Evolutionary conservation across 2,797 vertebrate species (phyloP).

Genomic region (Sebastes diaconus): DNA sequence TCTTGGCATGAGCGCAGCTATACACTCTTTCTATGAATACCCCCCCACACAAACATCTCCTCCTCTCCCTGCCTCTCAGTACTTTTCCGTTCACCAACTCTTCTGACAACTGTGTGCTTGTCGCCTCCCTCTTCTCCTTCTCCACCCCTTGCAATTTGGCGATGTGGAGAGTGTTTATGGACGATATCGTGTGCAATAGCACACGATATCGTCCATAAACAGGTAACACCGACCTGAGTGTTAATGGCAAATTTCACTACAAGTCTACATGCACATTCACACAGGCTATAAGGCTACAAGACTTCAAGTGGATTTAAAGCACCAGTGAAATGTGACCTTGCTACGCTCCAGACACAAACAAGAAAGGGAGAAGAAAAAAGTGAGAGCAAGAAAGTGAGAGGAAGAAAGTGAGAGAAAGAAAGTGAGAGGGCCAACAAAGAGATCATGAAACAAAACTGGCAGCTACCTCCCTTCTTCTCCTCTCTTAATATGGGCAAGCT

Average conservation of each 20-base stretch:
- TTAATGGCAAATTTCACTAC: neutral
- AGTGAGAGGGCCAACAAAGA: neutral
- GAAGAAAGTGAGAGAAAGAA: neutral
- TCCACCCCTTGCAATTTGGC: neutral
- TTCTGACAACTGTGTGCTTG: conserved; percentile 3
- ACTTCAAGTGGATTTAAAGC: neutral
- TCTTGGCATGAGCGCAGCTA: neutral
- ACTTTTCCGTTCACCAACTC: conserved; percentile 58
- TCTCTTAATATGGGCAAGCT: neutral
- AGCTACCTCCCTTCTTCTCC: neutral
- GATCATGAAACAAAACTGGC: neutral
- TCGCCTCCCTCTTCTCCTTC: neutral
- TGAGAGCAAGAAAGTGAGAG: neutral
- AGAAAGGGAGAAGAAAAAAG: neutral
- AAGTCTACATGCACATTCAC: neutral
- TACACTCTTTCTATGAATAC: conserved; percentile 12
- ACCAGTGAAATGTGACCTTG: conserved; percentile 13
- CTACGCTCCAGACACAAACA: neutral
- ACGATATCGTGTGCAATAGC: neutral
- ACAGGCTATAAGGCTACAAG: neutral
- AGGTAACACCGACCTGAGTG: neutral
- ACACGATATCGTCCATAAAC: too few relatives aligned
- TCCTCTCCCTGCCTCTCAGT: conserved; percentile 50
- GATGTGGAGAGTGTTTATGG: neutral
- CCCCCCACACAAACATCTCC: neutral